phyloP scores from a whole-genome alignment of 92 coral and sea anemone genomes.

The Parazoanthus swiftii region DNA sequence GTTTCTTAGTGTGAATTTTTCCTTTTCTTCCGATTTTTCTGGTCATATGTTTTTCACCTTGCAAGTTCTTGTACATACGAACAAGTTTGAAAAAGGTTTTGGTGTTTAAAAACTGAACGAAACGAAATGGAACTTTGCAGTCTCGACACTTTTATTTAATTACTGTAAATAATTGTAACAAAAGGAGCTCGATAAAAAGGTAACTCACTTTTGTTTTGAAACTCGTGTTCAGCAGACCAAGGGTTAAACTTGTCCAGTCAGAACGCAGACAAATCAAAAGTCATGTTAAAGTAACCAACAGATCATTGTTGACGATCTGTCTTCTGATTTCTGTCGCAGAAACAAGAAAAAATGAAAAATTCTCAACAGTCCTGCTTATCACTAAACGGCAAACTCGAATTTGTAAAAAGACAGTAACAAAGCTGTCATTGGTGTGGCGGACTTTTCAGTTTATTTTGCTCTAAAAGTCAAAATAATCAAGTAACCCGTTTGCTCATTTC shows the following conservation, averaged over 20 bases:
- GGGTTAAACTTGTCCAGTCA: slow-evolving; percentile 1
- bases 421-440: background rate
- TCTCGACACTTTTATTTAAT: too few species aligned
- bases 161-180: too few species aligned
- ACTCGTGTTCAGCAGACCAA: background rate
- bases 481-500: background rate
- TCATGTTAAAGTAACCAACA: slow-evolving; percentile 7
- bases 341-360: background rate
- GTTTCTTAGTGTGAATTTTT: background rate
- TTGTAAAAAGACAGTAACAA: background rate
- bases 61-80: too few species aligned
- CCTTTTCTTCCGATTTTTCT: too few species aligned
- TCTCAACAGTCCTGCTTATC: background rate
- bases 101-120: too few species aligned
- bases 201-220: background rate
- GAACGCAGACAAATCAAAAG: background rate
- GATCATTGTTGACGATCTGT: slow-evolving; percentile 19
- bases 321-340: background rate
- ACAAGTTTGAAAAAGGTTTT: too few species aligned
- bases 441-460: background rate
- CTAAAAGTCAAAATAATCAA: background rate
- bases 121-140: too few species aligned
- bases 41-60: too few species aligned
- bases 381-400: background rate
- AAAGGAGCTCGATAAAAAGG: background rate